These are phyloP conservation scores for Daboia siamensis DNA, from an alignment of 2,113 vertebrate species.

Conservation along the genomic window DNA sequence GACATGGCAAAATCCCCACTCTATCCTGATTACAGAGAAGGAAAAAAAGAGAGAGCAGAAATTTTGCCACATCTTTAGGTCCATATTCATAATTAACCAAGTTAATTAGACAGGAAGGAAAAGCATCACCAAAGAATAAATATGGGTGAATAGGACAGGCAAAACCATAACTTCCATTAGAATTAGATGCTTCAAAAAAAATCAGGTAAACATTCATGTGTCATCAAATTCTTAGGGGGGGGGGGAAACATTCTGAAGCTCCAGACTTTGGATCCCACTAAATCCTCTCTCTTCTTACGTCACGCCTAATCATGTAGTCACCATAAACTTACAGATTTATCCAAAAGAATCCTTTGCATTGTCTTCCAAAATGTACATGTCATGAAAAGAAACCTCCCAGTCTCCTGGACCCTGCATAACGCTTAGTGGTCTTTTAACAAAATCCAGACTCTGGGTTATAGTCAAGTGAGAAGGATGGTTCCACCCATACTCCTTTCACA, in stretches of 20 bases:
- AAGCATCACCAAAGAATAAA: neutral
- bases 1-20: neutral
- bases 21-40: neutral
- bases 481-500: neutral
- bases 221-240: neutral
- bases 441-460: neutral
- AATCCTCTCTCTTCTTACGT: neutral
- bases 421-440: neutral
- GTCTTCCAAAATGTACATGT: neutral
- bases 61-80: neutral
- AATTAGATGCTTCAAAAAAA: neutral
- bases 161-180: neutral
- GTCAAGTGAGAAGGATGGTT: neutral
- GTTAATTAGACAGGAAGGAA: neutral
- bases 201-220: neutral
- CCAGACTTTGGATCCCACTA: neutral
- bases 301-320: neutral
- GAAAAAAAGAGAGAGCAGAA: neutral
- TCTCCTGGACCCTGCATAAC: neutral
- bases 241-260: neutral
- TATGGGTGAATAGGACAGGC: neutral
- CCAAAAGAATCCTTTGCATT: neutral
- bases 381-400: neutral
- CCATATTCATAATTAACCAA: neutral
- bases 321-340: neutral